phyloP scores from a whole-genome alignment of 2,888 invertebrate genomes.

The Drosophila engyochracea region DNA sequence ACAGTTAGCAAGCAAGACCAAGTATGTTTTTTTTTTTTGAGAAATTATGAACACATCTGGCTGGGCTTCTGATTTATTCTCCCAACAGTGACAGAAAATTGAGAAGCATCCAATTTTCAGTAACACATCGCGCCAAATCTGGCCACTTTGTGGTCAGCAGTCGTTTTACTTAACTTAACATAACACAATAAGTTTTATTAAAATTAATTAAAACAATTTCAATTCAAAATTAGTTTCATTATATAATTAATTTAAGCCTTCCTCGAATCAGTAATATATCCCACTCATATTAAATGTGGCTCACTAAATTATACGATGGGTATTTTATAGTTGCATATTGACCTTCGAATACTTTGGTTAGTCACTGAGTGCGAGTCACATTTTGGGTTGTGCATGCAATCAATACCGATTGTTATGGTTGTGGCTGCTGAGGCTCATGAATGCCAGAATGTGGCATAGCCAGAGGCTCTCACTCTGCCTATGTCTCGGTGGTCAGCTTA shows the following conservation, averaged over 20 bases:
- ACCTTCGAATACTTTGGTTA: neutral
- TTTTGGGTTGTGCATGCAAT: slow-evolving; percentile 62
- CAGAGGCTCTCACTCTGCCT: neutral
- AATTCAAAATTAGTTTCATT: neutral
- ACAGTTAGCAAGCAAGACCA: neutral
- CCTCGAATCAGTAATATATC: neutral
- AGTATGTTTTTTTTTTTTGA: too few relatives aligned
- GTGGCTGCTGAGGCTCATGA: slow-evolving; percentile 51
- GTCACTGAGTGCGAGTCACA: slow-evolving; percentile 36
- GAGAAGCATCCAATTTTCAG: neutral
- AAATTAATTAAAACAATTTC: neutral
- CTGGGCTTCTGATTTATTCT: neutral
- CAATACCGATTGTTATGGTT: slow-evolving; percentile 73
- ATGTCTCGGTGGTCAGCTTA: slow-evolving; percentile 21
- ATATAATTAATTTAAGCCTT: neutral
- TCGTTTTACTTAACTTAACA: neutral
- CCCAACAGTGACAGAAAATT: neutral
- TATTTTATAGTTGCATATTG: slow-evolving; percentile 3
- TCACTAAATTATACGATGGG: neutral
- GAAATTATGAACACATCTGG: neutral
- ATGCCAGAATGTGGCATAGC: slow-evolving; percentile 26
- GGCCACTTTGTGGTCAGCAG: neutral
- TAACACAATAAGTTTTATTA: too few relatives aligned
- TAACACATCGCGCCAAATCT: neutral
- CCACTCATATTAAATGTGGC: neutral